Base-by-base conservation (phyloP, 2,888 invertebrate genomes). In the Synergus gifuensis region DNA sequence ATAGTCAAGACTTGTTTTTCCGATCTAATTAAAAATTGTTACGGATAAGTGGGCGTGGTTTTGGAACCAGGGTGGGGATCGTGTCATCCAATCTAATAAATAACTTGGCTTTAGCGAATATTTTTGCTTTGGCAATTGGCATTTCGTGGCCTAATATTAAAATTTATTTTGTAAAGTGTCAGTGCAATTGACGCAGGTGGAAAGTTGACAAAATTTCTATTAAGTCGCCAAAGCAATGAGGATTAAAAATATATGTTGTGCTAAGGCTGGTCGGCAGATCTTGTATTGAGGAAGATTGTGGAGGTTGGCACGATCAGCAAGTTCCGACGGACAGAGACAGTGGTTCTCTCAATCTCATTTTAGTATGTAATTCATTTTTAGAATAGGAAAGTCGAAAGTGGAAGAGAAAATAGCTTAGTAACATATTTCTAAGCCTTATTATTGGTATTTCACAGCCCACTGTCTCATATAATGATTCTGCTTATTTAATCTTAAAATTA, bases 161-260 rank as follows among this genome's bases (percentile, higher is more conserved):
- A 44, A 67, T 67, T 18, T 28, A 28, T 46, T 54, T 1, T 49
- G 7, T 28, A 18, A 49, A 46, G 28, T 46, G 22, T 46, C 28
- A 22, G 46, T 69, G 28, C 69, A 54, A 28, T 46, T 69, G 46
- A 28, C 69, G 69, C 46, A 69, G 1, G 22, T 69, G 16, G 44
- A 22, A 69, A 5, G 46, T 69, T 49, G 14, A 16, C 46, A 28
- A 28, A 69, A 49, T 46, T 69, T 46, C 46, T 49, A 49, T 69
- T 69, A 16, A 69, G n/a, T 46, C 67, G 46, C 63, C 36, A 63
- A 28, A 63, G 40, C 63, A 36, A 40, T 63, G 40, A 16, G 5
- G 63, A 63, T 63, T 63, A 36, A 63, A 63, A 63, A 63, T 63
- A 63, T 16, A 28, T 12, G 36, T 36, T 28, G 28, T 36, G 12